Evolutionary conservation across 2,113 vertebrate genomes (phyloP).

Genomic region (Tursiops truncatus): DNA sequence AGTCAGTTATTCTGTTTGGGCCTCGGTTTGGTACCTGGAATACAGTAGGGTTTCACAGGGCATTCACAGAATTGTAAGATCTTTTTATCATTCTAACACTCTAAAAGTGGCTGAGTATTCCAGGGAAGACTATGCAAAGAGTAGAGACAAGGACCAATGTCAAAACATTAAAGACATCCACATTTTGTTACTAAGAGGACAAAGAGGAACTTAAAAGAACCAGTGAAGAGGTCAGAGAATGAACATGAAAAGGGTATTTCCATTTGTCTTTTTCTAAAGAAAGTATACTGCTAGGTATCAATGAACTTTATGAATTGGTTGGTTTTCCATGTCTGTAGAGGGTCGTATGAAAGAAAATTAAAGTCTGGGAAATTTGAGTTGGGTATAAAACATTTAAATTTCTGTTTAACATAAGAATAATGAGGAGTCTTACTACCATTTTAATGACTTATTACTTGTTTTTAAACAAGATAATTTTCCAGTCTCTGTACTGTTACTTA

Average conservation of each 20-base stretch:
- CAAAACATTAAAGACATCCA: conserved; percentile 23
- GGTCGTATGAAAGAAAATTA: not conserved
- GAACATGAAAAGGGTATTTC: not conserved
- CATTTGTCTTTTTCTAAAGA: not conserved
- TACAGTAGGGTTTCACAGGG: not conserved
- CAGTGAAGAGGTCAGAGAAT: not conserved
- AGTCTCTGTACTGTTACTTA: not conserved
- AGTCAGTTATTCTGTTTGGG: not conserved
- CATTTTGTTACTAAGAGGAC: not conserved
- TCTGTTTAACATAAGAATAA: not conserved
- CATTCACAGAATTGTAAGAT: not conserved
- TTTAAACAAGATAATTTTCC: not conserved
- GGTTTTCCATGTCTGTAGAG: not conserved
- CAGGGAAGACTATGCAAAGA: not conserved
- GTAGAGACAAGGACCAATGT: not conserved
- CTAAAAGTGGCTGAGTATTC: not conserved
- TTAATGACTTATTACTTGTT: no score
- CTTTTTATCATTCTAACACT: conserved; percentile 20
- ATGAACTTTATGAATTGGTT: not conserved
- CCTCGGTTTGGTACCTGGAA: not conserved
- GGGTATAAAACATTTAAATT: conserved; percentile 58
- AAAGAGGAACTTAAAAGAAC: not conserved
- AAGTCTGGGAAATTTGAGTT: conserved; percentile 48
- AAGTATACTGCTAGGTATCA: not conserved
- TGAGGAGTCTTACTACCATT: not conserved